Percentiles rank a stretch among this genome's conserved stretches.
Evolutionary conservation across 2,888 invertebrate genomes (phyloP).

Genomic region (Eubasilissa splendida): DNA sequence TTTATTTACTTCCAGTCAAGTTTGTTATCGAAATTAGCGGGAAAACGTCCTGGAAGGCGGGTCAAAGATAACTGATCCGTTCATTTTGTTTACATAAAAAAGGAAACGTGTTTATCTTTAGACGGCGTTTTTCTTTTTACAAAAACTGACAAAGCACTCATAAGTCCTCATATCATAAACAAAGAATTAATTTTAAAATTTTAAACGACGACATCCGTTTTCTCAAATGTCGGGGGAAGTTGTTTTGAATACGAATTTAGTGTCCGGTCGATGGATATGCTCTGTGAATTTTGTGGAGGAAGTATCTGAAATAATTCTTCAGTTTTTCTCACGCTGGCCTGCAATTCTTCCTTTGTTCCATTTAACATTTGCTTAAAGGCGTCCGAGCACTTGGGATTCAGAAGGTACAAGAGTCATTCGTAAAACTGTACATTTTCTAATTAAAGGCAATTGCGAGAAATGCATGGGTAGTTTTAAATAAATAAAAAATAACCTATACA

Average conservation of each 20-base stretch:
- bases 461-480: no score
- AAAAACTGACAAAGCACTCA: no score
- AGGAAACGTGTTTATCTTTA: no score
- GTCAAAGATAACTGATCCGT: no score
- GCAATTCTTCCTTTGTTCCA: slow-evolving; percentile 47
- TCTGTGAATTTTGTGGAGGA: slow-evolving; percentile 46
- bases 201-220: slow-evolving; percentile 13
- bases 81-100: no score
- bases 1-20: no score
- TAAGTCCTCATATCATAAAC: no score
- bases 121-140: no score
- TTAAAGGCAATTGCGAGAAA: neutral
- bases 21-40: no score
- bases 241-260: slow-evolving; percentile 15
- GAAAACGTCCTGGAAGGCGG: no score
- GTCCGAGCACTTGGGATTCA: slow-evolving; percentile 15
- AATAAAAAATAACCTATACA: no score
- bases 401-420: neutral
- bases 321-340: slow-evolving; percentile 53
- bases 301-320: slow-evolving; percentile 42
- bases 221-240: neutral
- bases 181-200: neutral
- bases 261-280: neutral
- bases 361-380: slow-evolving; percentile 33
- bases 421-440: neutral